A percentile compares a stretch with the other conserved stretches of the same genome.
Conservation (phyloP, 2,113 vertebrate genomes). For the Scatophagus argus region DNA sequence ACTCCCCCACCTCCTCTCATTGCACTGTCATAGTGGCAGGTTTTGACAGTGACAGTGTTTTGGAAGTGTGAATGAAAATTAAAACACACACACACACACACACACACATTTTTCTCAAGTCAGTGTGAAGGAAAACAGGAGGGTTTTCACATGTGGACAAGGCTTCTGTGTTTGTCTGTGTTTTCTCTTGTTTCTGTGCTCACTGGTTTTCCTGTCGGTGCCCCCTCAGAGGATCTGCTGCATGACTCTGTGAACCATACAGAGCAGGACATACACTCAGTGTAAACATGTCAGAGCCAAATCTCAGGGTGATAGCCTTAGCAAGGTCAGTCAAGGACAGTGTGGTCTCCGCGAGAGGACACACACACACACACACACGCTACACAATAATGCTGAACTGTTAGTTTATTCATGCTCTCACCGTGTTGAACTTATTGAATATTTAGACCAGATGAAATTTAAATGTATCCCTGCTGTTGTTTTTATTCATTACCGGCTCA, state of each 20-base stretch:
- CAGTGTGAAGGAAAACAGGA: not conserved
- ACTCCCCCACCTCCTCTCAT: conserved; percentile 25
- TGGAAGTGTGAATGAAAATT: conserved; percentile 8
- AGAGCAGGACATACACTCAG: conserved; percentile 24
- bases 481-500: conserved; percentile 59
- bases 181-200: not conserved
- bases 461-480: conserved; percentile 29
- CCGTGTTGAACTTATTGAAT: conserved; percentile 40
- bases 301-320: conserved; percentile 43
- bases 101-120: not conserved
- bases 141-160: not conserved
- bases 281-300: conserved; percentile 56
- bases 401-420: conserved; percentile 34
- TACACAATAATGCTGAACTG: conserved; percentile 32
- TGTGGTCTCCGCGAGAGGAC: conserved; percentile 16
- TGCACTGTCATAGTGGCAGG: conserved; percentile 19
- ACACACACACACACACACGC: not conserved
- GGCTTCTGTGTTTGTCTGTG: not conserved
- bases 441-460: conserved; percentile 43
- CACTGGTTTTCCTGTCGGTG: not conserved
- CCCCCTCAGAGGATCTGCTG: conserved; percentile 33
- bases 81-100: too few relatives aligned
- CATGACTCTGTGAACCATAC: conserved; percentile 12
- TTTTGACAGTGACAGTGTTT: conserved; percentile 24
- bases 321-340: conserved; percentile 70